Percentiles rank a stretch among this genome's conserved stretches.
Evolutionary conservation across 1,140 invertebrate species (phyloP).

Genomic region (Drosophila orena): DNA sequence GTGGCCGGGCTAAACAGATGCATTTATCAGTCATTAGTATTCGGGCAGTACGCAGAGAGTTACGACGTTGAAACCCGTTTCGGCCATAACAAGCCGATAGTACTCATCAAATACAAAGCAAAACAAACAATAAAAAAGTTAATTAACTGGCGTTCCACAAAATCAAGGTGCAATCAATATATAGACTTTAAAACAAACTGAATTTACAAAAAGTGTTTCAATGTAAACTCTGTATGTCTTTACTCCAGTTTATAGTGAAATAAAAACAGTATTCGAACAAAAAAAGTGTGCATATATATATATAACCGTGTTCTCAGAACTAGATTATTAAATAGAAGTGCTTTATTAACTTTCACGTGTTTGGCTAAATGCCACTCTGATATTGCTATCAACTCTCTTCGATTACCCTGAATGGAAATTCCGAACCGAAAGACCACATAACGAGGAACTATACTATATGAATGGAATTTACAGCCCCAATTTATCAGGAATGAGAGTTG

Average conservation of each 20-base stretch:
- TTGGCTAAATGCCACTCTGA: constrained; percentile 27
- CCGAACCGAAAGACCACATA: constrained; percentile 9
- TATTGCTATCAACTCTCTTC: constrained; percentile 32
- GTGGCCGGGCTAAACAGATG: constrained; percentile 21
- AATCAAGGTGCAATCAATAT: constrained; percentile 11
- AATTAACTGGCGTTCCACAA: constrained; percentile 44
- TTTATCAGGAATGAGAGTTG: constrained; percentile 8
- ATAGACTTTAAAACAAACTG: constrained; percentile 1
- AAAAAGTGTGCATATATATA: background rate
- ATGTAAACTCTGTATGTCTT: background rate
- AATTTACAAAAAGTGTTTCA: constrained; percentile 9
- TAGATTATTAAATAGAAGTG: constrained; percentile 5
- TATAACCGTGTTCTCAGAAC: background rate
- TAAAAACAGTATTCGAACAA: background rate
- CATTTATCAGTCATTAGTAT: constrained; percentile 34
- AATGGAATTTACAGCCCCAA: constrained; percentile 12
- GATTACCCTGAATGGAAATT: background rate
- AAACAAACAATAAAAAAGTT: constrained; percentile 56
- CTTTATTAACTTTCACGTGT: constrained; percentile 28
- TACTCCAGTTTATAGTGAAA: background rate
- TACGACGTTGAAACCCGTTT: constrained; percentile 52
- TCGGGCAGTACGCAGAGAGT: constrained; percentile 42
- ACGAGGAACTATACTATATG: constrained; percentile 12
- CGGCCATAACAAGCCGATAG: constrained; percentile 10
- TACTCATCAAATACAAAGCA: constrained; percentile 15